Base-by-base conservation (phyloP, 2,888 invertebrate species). In the Macropis europaea region DNA sequence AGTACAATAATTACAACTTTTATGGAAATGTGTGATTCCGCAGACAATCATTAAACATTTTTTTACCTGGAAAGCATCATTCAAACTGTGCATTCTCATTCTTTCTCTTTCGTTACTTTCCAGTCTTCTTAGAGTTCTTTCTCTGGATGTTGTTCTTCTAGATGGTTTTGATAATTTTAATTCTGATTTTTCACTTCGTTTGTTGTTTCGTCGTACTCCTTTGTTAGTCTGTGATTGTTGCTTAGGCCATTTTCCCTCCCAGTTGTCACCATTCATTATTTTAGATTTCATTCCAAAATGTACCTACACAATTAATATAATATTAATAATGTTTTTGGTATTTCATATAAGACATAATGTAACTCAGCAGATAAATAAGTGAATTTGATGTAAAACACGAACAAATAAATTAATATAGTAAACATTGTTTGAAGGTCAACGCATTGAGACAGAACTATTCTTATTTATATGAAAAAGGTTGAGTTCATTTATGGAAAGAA, bases 81-180 rank as follows among this genome's bases (percentile, higher is more conserved):
- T 95, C 73, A 95, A 91, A 73, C 94, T 94, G 89, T 95, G 95
- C 95, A 95, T 95, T 83, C 95, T 91, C 93, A 94, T 94, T 81
- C 95, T 91, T 89, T 95, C 95, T 80, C 95, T 91, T 89, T 95
- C 95, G 89, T 95, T 95, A 89, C 94, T 95, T 90, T 95, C 95
- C 83, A 95, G 91, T 83, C 95, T 92, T 81, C 95, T 90, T 81
- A 94, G 90, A 86, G 95, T 95, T 87, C 94, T 91, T 89, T 95
- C 95, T 81, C 94, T 90, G 7, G 95, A 80, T 50, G 82, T 86
- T 24, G 75, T 72, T n/a, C 76, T 76, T 24, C 80, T 76, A 15
- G 84, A 78, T 11, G 82, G 68, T 53, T 84, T 86, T 4, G 83
- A 78, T 48, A 78, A 62, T 72, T 73, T 84, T 34, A 81, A 70